Evolutionary conservation across 2,888 invertebrate genomes (phyloP), one percentile per base, ranked within the genome.

Genomic region (Cylindroiulus punctatus): DNA sequence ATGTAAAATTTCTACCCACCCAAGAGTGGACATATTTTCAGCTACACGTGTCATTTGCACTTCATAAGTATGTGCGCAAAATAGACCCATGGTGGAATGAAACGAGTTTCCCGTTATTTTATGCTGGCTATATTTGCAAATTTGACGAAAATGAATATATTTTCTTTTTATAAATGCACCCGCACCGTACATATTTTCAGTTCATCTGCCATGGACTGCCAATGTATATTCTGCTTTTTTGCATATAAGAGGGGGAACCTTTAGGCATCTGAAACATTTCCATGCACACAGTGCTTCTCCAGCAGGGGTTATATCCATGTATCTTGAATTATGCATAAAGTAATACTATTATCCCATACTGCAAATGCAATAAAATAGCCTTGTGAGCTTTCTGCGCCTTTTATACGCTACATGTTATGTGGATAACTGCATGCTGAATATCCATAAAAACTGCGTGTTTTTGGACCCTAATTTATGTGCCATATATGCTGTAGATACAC

Each of bases 341-440:
- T 57, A 57, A 57, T 57, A 57, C 57, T 57, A 57, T 57, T 57
- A 57, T 57, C 57, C 57, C 57, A 57, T 57, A 57, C 57, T 57
- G 57, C 57, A 57, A 57, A 57, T 57, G 57, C 57, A 57, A 57
- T 57, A 57, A 57, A 57, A 57, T 57, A 57, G 57, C 57, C 57
- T 57, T 57, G 57, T 57, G 57, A 57, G 57, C 57, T 57, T 57
- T 57, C 57, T 57, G 57, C 57, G 57, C 57, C 57, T 57, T 57
- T 57, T 57, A 57, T 57, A 22, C 57, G 57, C 57, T n/a, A 22
- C 57, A 22, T 57, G 57, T 57, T 7, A 57, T 22, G 57, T 57
- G 57, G 57, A 57, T 57, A 57, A 19, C 22, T 57, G 57, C 57
- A 57, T 52, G 57, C 57, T n/a, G 57, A 57, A 57, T 57, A 57